Percentiles rank a stretch among this genome's conserved stretches.
Evolutionary conservation across 2,797 vertebrate species (phyloP).

Genomic region (Acanthurus leucopareius): DNA sequence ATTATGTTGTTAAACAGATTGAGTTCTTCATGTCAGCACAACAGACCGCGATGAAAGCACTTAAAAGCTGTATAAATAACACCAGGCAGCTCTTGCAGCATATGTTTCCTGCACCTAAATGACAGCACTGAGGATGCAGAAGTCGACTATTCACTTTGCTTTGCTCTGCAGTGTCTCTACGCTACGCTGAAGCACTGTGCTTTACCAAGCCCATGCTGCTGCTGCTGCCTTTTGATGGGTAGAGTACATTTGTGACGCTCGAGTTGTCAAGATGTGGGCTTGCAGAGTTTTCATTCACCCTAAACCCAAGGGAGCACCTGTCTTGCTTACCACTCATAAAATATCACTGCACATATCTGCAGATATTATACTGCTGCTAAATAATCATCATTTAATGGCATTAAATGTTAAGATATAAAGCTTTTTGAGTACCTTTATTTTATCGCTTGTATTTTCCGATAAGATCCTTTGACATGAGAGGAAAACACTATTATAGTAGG

Average conservation of each 20-base stretch:
- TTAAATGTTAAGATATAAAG: neutral
- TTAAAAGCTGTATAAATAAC: neutral
- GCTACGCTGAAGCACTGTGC: neutral
- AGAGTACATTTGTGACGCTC: constrained; percentile 25
- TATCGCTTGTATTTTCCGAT: neutral
- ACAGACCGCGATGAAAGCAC: neutral
- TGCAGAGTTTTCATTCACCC: constrained; percentile 13
- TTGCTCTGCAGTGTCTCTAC: constrained; percentile 5
- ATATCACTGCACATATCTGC: constrained; percentile 14
- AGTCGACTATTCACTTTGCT: constrained; percentile 1
- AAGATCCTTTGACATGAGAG: neutral
- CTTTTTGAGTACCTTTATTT: neutral
- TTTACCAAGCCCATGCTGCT: neutral
- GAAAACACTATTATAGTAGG: neutral
- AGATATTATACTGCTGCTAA: constrained; percentile 21
- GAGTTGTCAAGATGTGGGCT: constrained; percentile 14
- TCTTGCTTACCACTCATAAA: neutral
- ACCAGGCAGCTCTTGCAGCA: constrained; percentile 1
- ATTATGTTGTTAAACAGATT: neutral
- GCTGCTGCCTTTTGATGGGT: neutral
- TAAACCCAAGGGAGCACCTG: neutral
- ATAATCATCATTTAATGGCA: neutral
- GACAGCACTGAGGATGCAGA: constrained; percentile 1
- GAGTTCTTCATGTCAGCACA: neutral
- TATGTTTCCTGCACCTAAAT: constrained; percentile 14